Conservation (phyloP, 2,888 invertebrate genomes). For the Vandiemenella viatica region DNA sequence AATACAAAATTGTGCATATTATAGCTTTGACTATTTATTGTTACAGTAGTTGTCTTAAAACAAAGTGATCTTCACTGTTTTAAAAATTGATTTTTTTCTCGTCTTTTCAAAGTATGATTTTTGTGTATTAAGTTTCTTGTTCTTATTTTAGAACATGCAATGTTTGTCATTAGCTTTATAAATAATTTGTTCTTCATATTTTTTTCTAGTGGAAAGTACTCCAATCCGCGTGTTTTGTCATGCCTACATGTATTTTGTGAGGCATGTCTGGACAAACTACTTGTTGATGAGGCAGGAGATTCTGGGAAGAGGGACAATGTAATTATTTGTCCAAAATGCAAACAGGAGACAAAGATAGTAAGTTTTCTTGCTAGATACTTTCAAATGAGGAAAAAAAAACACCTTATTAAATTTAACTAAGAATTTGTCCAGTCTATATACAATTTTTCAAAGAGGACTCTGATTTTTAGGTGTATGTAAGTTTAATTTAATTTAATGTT, state of each 20-base stretch:
- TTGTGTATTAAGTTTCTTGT: no score
- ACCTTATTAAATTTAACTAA: not conserved
- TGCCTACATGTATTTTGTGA: conserved; percentile 95
- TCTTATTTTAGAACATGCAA: no score
- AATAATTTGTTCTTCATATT: no score
- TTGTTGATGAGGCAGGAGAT: conserved; percentile 55
- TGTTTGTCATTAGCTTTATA: no score
- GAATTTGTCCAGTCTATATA: not conserved
- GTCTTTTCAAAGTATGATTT: no score
- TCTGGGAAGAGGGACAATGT: conserved; percentile 44
- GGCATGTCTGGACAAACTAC: conserved; percentile 69
- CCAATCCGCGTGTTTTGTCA: conserved; percentile 72
- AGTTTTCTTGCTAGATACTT: no score
- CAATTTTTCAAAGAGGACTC: not conserved
- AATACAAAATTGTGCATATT: no score
- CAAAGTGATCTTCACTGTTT: conserved; percentile 1
- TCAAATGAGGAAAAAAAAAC: not conserved
- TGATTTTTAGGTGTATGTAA: not conserved
- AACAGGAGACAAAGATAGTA: conserved; percentile 64
- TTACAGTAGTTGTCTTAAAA: not conserved
- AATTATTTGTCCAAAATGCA: conserved; percentile 66
- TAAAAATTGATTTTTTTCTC: no score
- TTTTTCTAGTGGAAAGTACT: conserved; percentile 52
- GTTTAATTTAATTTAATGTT: no score
- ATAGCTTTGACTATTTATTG: no score